Conservation (phyloP, 2,797 vertebrate genomes). For the Anguilla obscura region DNA sequence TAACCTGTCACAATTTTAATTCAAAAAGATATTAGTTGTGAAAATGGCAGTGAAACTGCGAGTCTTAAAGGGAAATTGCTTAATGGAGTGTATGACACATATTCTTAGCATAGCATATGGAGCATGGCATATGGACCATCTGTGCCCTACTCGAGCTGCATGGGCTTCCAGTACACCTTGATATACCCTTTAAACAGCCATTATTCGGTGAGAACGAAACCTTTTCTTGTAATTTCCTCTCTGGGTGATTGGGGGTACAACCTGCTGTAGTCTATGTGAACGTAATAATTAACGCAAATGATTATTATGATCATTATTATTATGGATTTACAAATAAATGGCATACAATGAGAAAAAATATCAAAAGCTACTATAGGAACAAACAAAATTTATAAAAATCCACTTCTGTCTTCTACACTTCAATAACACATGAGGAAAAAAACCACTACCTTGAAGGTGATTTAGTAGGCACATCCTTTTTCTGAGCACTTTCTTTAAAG, state of each 20-base stretch:
- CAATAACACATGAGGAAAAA: neutral
- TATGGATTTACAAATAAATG: neutral
- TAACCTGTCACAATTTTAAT: slow-evolving; percentile 80
- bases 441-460: neutral
- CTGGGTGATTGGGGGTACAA: neutral
- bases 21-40: slow-evolving; percentile 72
- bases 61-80: slow-evolving; percentile 55
- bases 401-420: neutral
- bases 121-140: slow-evolving; percentile 45
- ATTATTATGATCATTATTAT: neutral
- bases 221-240: neutral
- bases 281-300: neutral
- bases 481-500: neutral
- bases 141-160: slow-evolving; percentile 51
- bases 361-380: neutral
- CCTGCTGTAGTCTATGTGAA: neutral
- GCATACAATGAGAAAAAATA: neutral
- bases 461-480: neutral
- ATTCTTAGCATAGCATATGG: slow-evolving; percentile 47
- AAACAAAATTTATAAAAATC: neutral
- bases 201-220: slow-evolving; percentile 26
- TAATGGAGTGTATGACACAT: slow-evolving; percentile 54
- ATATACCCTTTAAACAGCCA: slow-evolving; percentile 70
- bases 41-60: slow-evolving; percentile 45
- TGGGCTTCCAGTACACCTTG: slow-evolving; percentile 61